These are phyloP conservation scores for Nothocercus julius DNA, from an alignment of 2,113 vertebrate species.

Conservation along the genomic window DNA sequence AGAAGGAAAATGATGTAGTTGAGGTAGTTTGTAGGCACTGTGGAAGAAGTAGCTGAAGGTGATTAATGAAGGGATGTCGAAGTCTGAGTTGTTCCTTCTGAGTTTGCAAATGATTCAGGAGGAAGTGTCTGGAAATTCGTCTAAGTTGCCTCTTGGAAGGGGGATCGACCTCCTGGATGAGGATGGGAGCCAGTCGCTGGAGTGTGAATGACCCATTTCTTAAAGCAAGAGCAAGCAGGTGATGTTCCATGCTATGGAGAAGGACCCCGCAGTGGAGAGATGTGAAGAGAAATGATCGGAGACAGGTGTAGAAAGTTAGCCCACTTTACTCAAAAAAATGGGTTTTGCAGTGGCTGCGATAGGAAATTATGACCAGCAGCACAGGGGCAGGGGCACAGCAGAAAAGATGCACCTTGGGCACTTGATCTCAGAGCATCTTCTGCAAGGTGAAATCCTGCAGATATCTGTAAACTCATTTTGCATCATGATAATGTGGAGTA, in stretches of 20 bases:
- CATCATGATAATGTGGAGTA: neutral
- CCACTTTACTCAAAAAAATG: neutral
- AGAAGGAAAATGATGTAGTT: neutral
- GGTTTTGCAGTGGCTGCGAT: neutral
- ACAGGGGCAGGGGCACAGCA: accelerated
- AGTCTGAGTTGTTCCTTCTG: neutral
- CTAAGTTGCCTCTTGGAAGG: neutral
- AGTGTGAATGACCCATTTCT: neutral
- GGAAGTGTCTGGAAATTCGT: neutral
- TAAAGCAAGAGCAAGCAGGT: neutral
- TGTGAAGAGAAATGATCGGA: neutral
- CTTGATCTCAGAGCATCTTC: neutral
- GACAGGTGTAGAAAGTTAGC: neutral
- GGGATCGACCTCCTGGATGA: accelerated
- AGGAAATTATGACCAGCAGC: neutral
- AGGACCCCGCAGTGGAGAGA: neutral
- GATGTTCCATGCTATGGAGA: neutral
- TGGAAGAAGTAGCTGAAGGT: neutral
- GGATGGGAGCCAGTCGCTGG: neutral
- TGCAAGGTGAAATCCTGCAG: neutral
- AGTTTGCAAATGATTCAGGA: neutral
- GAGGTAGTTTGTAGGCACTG: neutral
- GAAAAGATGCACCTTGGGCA: neutral
- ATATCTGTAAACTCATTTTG: neutral
- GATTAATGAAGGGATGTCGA: neutral